Evolutionary conservation across 2,797 vertebrate species (phyloP), one percentile per base, ranked within the genome.

Genomic region (Melanotaenia parkinsoni): DNA sequence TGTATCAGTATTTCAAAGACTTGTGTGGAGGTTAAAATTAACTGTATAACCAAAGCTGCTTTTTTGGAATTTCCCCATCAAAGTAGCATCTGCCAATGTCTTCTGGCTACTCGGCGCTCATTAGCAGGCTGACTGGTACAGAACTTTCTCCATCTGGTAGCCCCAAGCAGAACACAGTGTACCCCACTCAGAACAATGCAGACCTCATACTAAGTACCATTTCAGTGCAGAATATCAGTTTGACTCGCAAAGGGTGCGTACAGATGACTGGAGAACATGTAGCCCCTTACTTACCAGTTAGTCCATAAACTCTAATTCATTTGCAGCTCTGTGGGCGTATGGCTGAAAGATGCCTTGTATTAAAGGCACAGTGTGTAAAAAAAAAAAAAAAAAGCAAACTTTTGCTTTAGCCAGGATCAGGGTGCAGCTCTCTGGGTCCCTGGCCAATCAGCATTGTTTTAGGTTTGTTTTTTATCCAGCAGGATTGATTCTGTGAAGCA

Each of bases 131-230:
- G 86, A 62, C 73, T 62, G 75, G 76, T 77, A 16, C 40, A 76
- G 69, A 63, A 80, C 80, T 73, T 81, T 74, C 70, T 90, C 85
- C 86, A 90, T 93, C 90, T 93, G 90, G 74, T 74, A 67, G 69
- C 81, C 87, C 58, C 43, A 35, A 84, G 84, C 77, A 51, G 70
- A 70, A 80, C 60, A 65, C 77, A 22, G 30, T 69, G 67, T 70
- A 43, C 65, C 3, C 2, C 38, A 28, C 64, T 58, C 66, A 51
- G 54, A 62, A 68, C 50, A 67, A 22, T 65, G 35, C 70, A 50
- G 32, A 10, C 54, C 70, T 76, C 71, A 76, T 63, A 68, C 56
- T 67, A 59, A 82, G 61, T 30, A 58, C 30, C 1, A 24, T n/a
- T 1, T 54, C 12, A n/a, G 45, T 67, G 64, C 24, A 63, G 58